phyloP scores from a whole-genome alignment of 1,140 invertebrate species.

The Drosophila mayri region DNA sequence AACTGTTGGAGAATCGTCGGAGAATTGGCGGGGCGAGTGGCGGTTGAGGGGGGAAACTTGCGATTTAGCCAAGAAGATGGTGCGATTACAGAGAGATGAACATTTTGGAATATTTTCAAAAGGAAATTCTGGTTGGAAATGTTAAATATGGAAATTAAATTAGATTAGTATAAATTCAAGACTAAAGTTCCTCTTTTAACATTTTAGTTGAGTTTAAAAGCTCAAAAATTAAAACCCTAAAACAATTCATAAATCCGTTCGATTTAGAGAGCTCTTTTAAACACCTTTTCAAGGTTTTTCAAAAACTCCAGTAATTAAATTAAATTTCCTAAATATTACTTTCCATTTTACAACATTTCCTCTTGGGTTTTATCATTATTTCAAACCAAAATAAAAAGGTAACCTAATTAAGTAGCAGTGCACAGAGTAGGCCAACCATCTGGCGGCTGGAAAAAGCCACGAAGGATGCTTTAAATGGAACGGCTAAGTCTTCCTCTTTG shows the following conservation, averaged over 20 bases:
- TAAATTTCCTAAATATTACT: neutral
- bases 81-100: slow-evolving; percentile 29
- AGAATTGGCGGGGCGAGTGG: slow-evolving; percentile 23
- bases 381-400: rapidly evolving
- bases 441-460: slow-evolving; percentile 16
- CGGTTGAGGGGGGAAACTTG: neutral
- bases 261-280: too few relatives aligned
- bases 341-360: neutral
- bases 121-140: neutral
- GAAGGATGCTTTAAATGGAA: slow-evolving; percentile 63
- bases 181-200: too few relatives aligned
- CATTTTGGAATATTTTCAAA: neutral
- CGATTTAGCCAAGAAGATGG: slow-evolving; percentile 41
- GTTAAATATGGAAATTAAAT: neutral
- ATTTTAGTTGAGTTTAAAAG: too few relatives aligned
- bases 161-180: neutral
- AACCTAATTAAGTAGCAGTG: neutral
- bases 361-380: neutral
- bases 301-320: too few relatives aligned
- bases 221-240: too few relatives aligned
- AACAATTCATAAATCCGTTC: too few relatives aligned
- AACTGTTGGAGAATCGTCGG: slow-evolving; percentile 37
- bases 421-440: slow-evolving; percentile 9
- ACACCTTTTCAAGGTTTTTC: too few relatives aligned
- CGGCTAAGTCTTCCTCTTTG: slow-evolving; percentile 61